Evolutionary conservation across 2,888 invertebrate species (phyloP).

Genomic region (Petrophora chlorosata): DNA sequence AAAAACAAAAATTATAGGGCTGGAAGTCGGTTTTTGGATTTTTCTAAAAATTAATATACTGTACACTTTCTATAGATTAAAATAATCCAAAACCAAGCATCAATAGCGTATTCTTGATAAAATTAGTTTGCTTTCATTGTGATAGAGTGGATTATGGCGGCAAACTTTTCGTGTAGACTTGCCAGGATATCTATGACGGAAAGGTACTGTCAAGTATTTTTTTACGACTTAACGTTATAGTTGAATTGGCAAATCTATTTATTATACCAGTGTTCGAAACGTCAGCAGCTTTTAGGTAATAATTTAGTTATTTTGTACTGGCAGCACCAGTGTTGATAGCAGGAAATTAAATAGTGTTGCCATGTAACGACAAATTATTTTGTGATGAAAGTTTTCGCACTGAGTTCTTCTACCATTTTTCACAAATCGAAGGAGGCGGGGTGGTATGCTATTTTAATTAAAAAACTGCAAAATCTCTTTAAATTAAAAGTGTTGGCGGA

Average conservation of each 20-base stretch:
- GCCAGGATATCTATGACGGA: background rate
- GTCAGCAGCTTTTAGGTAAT: constrained; percentile 14
- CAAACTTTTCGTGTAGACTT: background rate
- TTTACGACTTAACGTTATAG: background rate
- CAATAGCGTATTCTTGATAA: constrained; percentile 5
- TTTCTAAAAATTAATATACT: background rate
- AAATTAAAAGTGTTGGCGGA: no score
- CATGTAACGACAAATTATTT: constrained; percentile 11
- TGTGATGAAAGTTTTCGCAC: no score
- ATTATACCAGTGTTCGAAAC: constrained; percentile 4
- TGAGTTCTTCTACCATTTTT: no score
- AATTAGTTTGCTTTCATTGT: constrained; percentile 19
- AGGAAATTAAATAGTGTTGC: constrained; percentile 4
- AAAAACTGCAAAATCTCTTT: no score
- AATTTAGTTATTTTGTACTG: constrained; percentile 11
- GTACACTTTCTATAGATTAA: background rate
- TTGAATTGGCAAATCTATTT: background rate
- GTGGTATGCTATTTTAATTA: no score
- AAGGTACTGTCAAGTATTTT: background rate
- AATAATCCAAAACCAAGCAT: constrained; percentile 3
- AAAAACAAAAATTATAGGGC: no score
- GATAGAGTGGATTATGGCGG: constrained; percentile 9
- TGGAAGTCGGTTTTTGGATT: background rate
- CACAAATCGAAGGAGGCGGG: no score
- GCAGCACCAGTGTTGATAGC: constrained; percentile 7